Percentiles rank a stretch among this genome's conserved stretches.
Evolutionary conservation across 37 sponge, comb jelly and placozoan genomes (phyloP).

Genomic region (Ianthella basta): DNA sequence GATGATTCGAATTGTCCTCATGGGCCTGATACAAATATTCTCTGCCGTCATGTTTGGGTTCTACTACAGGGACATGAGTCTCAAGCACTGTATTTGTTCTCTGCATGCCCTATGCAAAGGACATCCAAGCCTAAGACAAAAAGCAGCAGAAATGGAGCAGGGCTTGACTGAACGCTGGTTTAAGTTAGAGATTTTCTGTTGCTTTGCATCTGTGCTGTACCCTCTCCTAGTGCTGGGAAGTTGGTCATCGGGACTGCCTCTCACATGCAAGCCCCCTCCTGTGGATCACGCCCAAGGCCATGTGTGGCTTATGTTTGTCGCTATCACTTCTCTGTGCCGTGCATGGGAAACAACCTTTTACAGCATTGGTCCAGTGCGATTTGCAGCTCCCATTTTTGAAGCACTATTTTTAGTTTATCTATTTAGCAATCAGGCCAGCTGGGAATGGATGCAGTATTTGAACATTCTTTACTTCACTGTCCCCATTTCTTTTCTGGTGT

Average conservation of each 20-base stretch:
- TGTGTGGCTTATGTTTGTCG: background rate
- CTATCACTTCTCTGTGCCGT: background rate
- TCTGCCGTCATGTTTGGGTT: background rate
- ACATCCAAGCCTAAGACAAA: background rate
- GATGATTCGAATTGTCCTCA: background rate
- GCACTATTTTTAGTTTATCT: background rate
- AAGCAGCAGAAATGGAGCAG: background rate
- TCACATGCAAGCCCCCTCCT: background rate
- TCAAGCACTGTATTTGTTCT: background rate
- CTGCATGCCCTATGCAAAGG: background rate
- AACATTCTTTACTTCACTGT: background rate
- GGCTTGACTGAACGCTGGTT: conserved; percentile 14
- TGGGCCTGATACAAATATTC: background rate
- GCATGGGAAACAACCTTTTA: background rate
- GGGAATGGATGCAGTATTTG: background rate
- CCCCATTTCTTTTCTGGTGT: background rate
- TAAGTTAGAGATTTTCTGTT: conserved; percentile 4
- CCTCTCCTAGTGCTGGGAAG: background rate
- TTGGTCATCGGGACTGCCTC: background rate
- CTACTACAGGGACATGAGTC: conserved; percentile 8
- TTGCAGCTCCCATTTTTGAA: background rate
- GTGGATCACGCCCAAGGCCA: background rate
- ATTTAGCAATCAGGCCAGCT: too few relatives aligned
- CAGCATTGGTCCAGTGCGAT: background rate
- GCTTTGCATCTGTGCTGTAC: conserved; percentile 1